Conservation (phyloP, 2,888 invertebrate genomes). For the Empis stercorea region DNA sequence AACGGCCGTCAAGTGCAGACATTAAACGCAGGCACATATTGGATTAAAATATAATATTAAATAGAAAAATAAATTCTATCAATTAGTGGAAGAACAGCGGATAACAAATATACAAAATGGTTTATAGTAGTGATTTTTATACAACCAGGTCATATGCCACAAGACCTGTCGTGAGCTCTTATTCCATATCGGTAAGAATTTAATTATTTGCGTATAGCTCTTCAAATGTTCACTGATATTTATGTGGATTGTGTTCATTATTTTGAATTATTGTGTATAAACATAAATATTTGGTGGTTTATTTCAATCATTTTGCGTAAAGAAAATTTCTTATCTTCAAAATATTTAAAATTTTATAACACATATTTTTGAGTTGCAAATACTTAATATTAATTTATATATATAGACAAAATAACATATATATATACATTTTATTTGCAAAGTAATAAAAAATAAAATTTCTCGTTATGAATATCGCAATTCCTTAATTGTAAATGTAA, state of each 20-base stretch:
- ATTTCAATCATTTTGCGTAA: too few species aligned
- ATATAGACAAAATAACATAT: too few species aligned
- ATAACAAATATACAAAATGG: slow-evolving; percentile 47
- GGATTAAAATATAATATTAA: slow-evolving; percentile 15
- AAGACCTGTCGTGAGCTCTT: slow-evolving; percentile 54
- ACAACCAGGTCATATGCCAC: slow-evolving; percentile 68
- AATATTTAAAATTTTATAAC: slow-evolving; percentile 27
- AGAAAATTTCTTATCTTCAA: neutral
- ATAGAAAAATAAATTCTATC: slow-evolving; percentile 12
- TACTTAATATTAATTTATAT: too few species aligned
- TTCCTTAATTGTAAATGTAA: slow-evolving; percentile 13
- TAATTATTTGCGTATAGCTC: neutral
- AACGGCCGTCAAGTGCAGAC: slow-evolving; percentile 35
- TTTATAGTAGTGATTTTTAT: slow-evolving; percentile 87
- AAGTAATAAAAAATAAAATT: slow-evolving; percentile 1
- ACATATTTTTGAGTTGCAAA: slow-evolving; percentile 30
- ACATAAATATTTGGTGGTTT: too few species aligned
- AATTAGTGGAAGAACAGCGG: slow-evolving; percentile 7
- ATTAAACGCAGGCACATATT: slow-evolving; percentile 22
- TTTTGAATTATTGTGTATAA: too few species aligned
- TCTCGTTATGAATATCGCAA: slow-evolving; percentile 28
- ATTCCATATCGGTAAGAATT: slow-evolving; percentile 65
- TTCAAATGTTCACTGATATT: too few species aligned
- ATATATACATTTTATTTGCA: neutral
- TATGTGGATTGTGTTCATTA: too few species aligned